A percentile compares a stretch with the other conserved stretches of the same genome.
Conservation (phyloP, 1,140 invertebrate genomes). For the Coelopa frigida region DNA sequence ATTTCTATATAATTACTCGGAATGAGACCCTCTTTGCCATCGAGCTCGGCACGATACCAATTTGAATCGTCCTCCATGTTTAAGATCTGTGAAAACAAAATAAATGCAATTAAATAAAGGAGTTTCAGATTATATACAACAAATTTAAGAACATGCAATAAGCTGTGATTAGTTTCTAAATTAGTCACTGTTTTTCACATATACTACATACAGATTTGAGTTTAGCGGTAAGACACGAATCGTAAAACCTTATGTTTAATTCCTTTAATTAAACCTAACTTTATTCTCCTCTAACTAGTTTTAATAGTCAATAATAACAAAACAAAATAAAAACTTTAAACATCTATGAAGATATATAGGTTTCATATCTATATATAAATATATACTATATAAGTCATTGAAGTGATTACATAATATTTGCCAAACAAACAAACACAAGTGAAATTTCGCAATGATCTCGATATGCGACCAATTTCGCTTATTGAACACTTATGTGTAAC, state of each 20-base stretch:
- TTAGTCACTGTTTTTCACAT: neutral
- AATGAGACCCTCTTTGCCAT: constrained; percentile 96
- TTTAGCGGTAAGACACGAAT: too few species aligned
- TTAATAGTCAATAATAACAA: neutral
- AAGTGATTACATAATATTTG: neutral
- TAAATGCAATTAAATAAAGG: neutral
- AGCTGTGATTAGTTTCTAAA: neutral
- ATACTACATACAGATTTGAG: too few species aligned
- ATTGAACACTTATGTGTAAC: too few species aligned
- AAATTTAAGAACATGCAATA: neutral
- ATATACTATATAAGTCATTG: neutral
- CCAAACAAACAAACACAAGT: too few species aligned
- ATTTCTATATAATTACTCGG: constrained; percentile 99
- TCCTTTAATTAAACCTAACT: too few species aligned
- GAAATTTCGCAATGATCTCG: too few species aligned
- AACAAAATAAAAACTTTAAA: neutral
- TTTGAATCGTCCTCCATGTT: constrained; percentile 99
- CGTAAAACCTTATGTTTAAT: too few species aligned
- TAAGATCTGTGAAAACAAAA: constrained; percentile 69
- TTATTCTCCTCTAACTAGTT: neutral
- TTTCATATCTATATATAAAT: neutral
- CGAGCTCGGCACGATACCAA: constrained; percentile 98
- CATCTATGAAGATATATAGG: neutral
- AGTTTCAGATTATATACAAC: neutral
- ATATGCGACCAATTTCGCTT: too few species aligned